A percentile compares a stretch with the other conserved stretches of the same genome.
phyloP scores from a whole-genome alignment of 2,797 vertebrate genomes.

The Zalophus californianus region DNA sequence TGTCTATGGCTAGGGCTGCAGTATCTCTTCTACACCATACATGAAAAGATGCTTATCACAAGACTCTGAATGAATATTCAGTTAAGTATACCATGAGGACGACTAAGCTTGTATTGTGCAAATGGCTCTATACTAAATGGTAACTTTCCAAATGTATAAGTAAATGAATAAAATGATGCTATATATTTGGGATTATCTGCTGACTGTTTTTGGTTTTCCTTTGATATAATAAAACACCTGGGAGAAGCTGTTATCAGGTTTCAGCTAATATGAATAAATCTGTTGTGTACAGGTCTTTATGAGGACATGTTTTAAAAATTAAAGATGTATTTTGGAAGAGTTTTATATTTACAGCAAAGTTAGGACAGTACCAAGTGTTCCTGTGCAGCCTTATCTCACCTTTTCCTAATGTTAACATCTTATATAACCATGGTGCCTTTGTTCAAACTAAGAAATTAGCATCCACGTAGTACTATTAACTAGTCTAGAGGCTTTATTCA shows the following conservation, averaged over 20 bases:
- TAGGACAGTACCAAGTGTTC: background rate
- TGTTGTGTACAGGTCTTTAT: background rate
- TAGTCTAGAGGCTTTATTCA: background rate
- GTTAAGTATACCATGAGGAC: background rate
- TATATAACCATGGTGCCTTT: background rate
- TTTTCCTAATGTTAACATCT: background rate
- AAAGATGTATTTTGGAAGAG: background rate
- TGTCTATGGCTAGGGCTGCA: background rate
- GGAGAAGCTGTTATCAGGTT: background rate
- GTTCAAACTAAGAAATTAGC: background rate
- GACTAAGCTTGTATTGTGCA: background rate
- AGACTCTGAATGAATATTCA: background rate
- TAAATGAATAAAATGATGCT: background rate
- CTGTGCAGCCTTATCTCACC: background rate
- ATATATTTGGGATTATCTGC: background rate
- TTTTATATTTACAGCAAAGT: background rate
- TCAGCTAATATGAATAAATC: background rate
- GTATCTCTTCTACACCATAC: background rate
- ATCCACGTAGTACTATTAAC: background rate
- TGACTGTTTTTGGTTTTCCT: background rate
- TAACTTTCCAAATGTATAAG: background rate
- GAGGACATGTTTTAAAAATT: background rate
- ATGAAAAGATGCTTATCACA: background rate
- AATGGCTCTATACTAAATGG: background rate
- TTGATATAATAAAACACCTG: background rate